Evolutionary conservation across 2,888 invertebrate genomes (phyloP).

Genomic region (Drosophila mimica): DNA sequence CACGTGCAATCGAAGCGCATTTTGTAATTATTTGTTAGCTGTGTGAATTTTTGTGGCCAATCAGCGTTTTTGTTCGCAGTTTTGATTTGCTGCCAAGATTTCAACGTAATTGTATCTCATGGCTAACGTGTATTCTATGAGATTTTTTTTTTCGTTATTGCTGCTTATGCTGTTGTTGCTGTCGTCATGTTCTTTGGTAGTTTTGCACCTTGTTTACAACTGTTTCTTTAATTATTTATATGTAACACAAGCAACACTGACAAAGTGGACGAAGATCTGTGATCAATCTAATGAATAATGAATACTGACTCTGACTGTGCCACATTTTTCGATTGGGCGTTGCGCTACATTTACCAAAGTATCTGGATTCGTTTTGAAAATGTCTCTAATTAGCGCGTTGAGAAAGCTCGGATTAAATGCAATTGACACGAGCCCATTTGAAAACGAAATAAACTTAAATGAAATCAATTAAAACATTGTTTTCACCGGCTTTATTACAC

Average conservation of each 20-base stretch:
- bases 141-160: slow-evolving; percentile 49
- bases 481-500: slow-evolving; percentile 48
- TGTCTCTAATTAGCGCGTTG: slow-evolving; percentile 5
- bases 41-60: slow-evolving; percentile 81
- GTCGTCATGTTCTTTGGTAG: slow-evolving; percentile 63
- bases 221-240: slow-evolving; percentile 77
- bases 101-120: slow-evolving; percentile 76
- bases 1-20: slow-evolving; percentile 44
- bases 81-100: slow-evolving; percentile 78
- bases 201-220: slow-evolving; percentile 72
- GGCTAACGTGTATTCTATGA: slow-evolving; percentile 80
- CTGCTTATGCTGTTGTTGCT: slow-evolving; percentile 30
- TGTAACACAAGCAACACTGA: slow-evolving; percentile 69
- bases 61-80: slow-evolving; percentile 80
- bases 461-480: slow-evolving; percentile 66
- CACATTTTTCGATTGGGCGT: slow-evolving; percentile 50
- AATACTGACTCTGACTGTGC: slow-evolving; percentile 27
- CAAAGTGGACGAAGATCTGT: slow-evolving; percentile 77
- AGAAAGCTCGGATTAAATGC: slow-evolving; percentile 51
- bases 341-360: slow-evolving; percentile 10
- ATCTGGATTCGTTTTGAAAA: neutral
- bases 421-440: slow-evolving; percentile 63
- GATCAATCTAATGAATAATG: slow-evolving; percentile 63
- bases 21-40: slow-evolving; percentile 76
- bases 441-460: slow-evolving; percentile 52